Base-by-base conservation (phyloP, 2,888 invertebrate species). In the Microctonus brassicae region DNA sequence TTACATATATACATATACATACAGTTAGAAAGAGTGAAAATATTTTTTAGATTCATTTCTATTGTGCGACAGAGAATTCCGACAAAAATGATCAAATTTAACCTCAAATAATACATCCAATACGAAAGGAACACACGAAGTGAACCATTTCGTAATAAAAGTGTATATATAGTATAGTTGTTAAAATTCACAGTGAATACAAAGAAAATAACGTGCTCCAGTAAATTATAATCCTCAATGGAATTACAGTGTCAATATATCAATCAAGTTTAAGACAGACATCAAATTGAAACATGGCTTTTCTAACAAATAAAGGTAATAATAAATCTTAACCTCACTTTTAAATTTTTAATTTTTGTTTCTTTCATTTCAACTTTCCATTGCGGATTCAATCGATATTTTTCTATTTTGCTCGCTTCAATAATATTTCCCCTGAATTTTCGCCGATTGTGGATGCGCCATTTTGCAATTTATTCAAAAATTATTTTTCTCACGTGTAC, bases 281-380 rank as follows among this genome's bases (percentile, higher is more conserved):
- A 26, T 26, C 58, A 33, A 17, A 20, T 3, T 6, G 4, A 33
- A 33, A 5, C 22, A 72, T 72, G 72, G 72, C 72, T 57, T 55
- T 20, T 24, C 68, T 68, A 9, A n/a, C 58, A 1, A 72, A 63
- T 57, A 68, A 36, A 67, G 72, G 72, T 72, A 72, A 63, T 47
- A 52, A 17, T 11, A 2, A 1, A 11, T 1, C n/a, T 68, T 4
- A 9, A 52, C 33, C 26, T 6, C 17, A n/a, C 42, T 22, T 26
- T 22, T 1, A 4, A 33, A 36, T 17, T 22, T 63, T 47, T 61
- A 20, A 47, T 57, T n/a, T n/a, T n/a, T n/a, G n/a, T n/a, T n/a
- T n/a, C n/a, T n/a, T n/a, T n/a, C n/a, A n/a, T n/a, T n/a, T n/a
- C 11, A 52, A 57, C 20, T 26, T 34, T 33, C 29, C 29, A 29